Evolutionary conservation across 2,888 invertebrate species (phyloP).

Genomic region (Crepidodera aurea): DNA sequence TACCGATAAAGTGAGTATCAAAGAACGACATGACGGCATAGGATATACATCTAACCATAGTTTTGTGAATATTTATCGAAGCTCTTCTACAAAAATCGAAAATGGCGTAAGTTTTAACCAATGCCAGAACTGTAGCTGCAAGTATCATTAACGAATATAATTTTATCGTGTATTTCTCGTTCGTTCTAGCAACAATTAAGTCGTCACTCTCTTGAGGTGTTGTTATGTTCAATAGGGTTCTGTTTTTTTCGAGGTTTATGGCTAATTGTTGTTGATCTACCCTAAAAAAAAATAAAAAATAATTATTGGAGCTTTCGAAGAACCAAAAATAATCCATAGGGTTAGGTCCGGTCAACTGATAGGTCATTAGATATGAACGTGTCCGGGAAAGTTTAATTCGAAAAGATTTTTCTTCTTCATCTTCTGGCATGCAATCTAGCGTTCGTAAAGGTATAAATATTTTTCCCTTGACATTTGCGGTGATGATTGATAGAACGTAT

Average conservation of each 20-base stretch:
- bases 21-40: conserved; percentile 51
- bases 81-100: conserved; percentile 81
- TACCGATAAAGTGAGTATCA: conserved; percentile 52
- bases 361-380: too few relatives aligned
- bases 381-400: too few relatives aligned
- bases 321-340: neutral
- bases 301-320: neutral
- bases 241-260: conserved; percentile 31
- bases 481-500: too few relatives aligned
- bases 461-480: too few relatives aligned
- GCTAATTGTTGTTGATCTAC: conserved; percentile 42
- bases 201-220: conserved; percentile 4
- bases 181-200: conserved; percentile 30
- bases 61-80: conserved; percentile 58
- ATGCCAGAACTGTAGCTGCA: conserved; percentile 27
- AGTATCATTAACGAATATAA: conserved; percentile 41
- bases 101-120: conserved; percentile 63
- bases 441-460: too few relatives aligned
- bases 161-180: conserved; percentile 36
- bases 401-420: too few relatives aligned
- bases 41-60: conserved; percentile 45
- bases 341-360: too few relatives aligned
- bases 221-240: conserved; percentile 1
- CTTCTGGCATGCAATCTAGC: too few relatives aligned
- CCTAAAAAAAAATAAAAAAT: conserved; percentile 33